phyloP scores from a whole-genome alignment of 1,140 invertebrate genomes.

The Laupala kohalensis region DNA sequence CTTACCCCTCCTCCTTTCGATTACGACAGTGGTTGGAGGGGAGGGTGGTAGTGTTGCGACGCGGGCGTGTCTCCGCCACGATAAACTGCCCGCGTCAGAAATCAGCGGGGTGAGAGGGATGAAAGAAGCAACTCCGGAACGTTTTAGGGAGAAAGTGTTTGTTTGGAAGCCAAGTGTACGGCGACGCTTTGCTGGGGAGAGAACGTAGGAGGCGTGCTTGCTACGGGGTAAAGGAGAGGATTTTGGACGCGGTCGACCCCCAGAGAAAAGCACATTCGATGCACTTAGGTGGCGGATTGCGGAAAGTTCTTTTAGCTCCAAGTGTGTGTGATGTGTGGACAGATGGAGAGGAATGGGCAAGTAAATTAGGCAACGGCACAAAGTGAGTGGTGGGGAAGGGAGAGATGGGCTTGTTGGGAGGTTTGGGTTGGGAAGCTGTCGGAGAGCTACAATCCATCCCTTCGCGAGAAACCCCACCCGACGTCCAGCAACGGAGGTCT shows the following conservation, averaged over 20 bases:
- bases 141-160: background rate
- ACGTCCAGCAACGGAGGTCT: slow-evolving; percentile 18
- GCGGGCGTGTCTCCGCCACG: background rate
- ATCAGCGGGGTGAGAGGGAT: background rate
- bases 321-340: background rate
- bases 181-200: background rate
- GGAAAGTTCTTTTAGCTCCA: background rate
- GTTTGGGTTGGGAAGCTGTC: background rate
- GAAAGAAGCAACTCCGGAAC: background rate
- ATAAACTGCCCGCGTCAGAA: background rate
- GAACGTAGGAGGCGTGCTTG: too few relatives aligned
- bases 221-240: background rate
- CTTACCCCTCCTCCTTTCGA: background rate
- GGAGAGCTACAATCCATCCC: slow-evolving; percentile 24
- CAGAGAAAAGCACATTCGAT: background rate
- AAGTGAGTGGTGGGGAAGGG: background rate
- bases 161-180: background rate
- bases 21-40: background rate
- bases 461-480: slow-evolving; percentile 24
- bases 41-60: background rate
- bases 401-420: too few relatives aligned
- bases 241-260: background rate
- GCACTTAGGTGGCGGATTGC: background rate
- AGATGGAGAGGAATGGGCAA: background rate
- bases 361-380: background rate